Evolutionary conservation across 2,113 vertebrate genomes (phyloP), one percentile per base, ranked within the genome.

Genomic region (Apteryx owenii): DNA sequence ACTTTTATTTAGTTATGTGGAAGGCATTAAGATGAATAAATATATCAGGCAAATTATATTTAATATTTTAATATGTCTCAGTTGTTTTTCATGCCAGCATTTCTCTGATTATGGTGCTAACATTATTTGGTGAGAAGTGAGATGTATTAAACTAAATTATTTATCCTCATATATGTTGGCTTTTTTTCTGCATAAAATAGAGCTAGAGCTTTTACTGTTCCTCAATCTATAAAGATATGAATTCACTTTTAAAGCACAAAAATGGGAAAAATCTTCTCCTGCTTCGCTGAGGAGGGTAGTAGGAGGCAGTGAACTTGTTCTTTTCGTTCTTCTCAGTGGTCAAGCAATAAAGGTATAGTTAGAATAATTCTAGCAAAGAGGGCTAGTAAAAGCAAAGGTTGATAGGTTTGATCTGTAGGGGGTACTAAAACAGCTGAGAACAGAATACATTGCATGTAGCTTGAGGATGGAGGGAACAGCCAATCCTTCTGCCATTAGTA

Each of bases 241-340:
- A 70, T 36, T 73, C 81, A 91, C 75, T 90, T 91, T 81, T 64
- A 56, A 92, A 72, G 20, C 26, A 81, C 29, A 77, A 92, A 94
- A 60, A 62, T 60, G 6, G 23, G 50, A 85, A 56, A 93, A 90
- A 38, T 62, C 23, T 70, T 73, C 7, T 31, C 54, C 0, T 2
- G 14, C 53, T 69, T 82, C 72, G 26, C 38, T 42, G 48, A 76
- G 14, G 38, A 88, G 83, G 13, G 17, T 8, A 89, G 33, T 54
- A 56, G 81, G 60, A 86, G 61, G 46, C 42, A 54, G n/a, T 20
- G 51, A 86, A 79, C 48, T 89, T 76, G 29, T 60, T 84, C 69
- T 71, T 95, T 68, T 75, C 38, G 48, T 88, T 61, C 31, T 88
- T 91, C 68, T 89, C 64, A 60, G 54, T 78, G 40, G 21, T 85